Base-by-base conservation (phyloP, 2,797 vertebrate species). In the Bryconaethiops microstoma region DNA sequence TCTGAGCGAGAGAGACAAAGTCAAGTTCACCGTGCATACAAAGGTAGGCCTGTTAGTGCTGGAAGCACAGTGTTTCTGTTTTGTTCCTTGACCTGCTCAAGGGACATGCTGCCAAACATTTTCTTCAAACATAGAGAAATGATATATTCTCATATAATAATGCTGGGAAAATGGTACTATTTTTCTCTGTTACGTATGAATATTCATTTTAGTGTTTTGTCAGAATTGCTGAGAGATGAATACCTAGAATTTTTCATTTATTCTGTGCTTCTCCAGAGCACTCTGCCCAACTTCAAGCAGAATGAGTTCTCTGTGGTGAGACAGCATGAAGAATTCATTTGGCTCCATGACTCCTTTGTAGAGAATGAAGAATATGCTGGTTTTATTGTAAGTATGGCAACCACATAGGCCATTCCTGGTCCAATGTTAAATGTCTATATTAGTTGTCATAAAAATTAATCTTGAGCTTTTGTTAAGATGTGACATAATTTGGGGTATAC, bases 1-100 rank as follows among this genome's bases (percentile, higher is more conserved):
- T 62, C 94, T 99, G 76, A 99, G 98, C 76, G 98, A 99, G 89
- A 93, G 97, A 85, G 98, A 99, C 92, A 99, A 99, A 93, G 98
- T 99, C 85, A 99, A 99, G 91, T 99, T 99, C 89, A 99, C 98
- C 7, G 97, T 99, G 75, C 98, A 99, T 92, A 99, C 98, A 82
- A 99, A 99, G 97, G 98, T 99, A 78, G 83, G 76, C 55, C 59
- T 52, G 13, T 59, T 74, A 39, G 29, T 35, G 29, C 39, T 60
- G 35, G 54, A 39, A 73, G 19, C 25, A 39, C 25, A 35, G 48
- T 55, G 25, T 29, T 72, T 60, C 68, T 62, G 45, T 74, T 59
- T 19, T 74, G 5, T 55, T 60, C 39, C 5, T 14, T 42, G 55
- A 14, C 23, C 50, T 72, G 54, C 17, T 35, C n/a, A 50, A 25